Percentiles rank a stretch among this genome's conserved stretches.
These are phyloP conservation scores for Malurus splendens DNA, from an alignment of 2,797 vertebrate species.

Conservation along the genomic window DNA sequence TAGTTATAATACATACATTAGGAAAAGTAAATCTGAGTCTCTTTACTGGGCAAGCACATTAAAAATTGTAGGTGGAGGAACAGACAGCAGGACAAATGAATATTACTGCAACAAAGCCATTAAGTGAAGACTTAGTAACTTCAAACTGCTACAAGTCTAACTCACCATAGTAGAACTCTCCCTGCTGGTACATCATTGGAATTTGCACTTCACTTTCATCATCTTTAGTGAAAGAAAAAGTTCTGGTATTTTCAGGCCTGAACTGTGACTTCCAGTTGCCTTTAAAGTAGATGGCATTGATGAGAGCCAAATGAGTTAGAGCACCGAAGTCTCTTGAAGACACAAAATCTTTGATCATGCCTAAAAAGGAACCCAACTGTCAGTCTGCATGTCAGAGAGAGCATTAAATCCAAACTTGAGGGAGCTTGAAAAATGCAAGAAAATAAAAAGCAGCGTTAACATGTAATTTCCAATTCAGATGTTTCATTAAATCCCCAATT, in stretches of 20 bases:
- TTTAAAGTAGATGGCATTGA: slow-evolving; percentile 95
- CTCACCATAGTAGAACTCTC: slow-evolving; percentile 96
- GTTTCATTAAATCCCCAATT: slow-evolving; percentile 33
- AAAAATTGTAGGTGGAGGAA: not conserved
- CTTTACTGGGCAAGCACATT: not conserved
- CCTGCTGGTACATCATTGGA: slow-evolving; percentile 98
- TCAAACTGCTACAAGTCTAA: not conserved
- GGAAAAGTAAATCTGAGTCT: not conserved
- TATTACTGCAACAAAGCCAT: not conserved
- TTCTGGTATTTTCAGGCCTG: slow-evolving; percentile 93
- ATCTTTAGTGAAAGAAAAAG: slow-evolving; percentile 95
- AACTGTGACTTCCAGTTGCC: slow-evolving; percentile 98
- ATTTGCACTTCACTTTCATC: slow-evolving; percentile 96
- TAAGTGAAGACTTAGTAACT: not conserved
- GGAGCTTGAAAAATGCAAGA: slow-evolving; percentile 19
- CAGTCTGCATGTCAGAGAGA: slow-evolving; percentile 11
- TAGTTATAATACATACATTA: not conserved
- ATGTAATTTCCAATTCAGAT: slow-evolving; percentile 49
- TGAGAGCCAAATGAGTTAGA: slow-evolving; percentile 84
- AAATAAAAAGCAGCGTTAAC: slow-evolving; percentile 46
- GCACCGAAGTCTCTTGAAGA: slow-evolving; percentile 87
- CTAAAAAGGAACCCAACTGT: slow-evolving; percentile 65
- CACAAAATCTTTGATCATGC: slow-evolving; percentile 87
- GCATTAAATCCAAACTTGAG: slow-evolving; percentile 25
- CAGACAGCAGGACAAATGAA: not conserved